Conservation (phyloP, 2,797 vertebrate genomes). For the Lophius americanus region DNA sequence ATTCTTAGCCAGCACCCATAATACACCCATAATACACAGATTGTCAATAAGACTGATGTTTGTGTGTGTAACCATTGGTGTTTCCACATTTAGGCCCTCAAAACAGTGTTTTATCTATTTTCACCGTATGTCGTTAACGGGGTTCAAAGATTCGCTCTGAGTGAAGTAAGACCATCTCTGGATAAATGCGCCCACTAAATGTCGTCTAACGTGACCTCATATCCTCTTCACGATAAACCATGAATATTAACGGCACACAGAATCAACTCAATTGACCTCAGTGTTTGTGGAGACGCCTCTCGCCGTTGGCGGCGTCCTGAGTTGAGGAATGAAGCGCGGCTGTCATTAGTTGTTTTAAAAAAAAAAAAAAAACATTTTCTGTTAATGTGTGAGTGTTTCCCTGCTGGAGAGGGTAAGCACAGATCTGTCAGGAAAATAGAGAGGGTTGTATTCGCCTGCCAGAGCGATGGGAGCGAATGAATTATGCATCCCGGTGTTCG, state of each 20-base stretch:
- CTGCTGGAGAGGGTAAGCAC: slow-evolving; percentile 26
- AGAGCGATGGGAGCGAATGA: slow-evolving; percentile 61
- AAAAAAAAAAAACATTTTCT: background rate
- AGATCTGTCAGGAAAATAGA: slow-evolving; percentile 36
- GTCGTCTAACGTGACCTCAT: background rate
- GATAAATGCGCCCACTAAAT: background rate
- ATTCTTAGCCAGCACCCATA: too few relatives aligned
- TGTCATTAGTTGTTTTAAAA: slow-evolving; percentile 4
- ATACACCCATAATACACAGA: too few relatives aligned
- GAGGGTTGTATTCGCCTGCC: slow-evolving; percentile 35
- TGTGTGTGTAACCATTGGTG: too few relatives aligned
- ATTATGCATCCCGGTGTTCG: slow-evolving; percentile 63
- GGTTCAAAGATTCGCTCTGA: too few relatives aligned
- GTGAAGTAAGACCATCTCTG: background rate
- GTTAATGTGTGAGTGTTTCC: slow-evolving; percentile 26
- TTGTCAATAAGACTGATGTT: too few relatives aligned
- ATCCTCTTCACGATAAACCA: slow-evolving; percentile 3
- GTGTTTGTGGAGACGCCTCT: background rate
- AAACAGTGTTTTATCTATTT: too few relatives aligned
- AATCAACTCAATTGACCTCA: background rate
- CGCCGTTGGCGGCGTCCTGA: background rate
- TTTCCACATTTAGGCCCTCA: too few relatives aligned
- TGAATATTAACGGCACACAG: slow-evolving; percentile 19
- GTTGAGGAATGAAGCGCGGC: background rate
- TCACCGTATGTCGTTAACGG: too few relatives aligned